Evolutionary conservation across 2,797 vertebrate genomes (phyloP).

Genomic region (Syndactyla subalaris): DNA sequence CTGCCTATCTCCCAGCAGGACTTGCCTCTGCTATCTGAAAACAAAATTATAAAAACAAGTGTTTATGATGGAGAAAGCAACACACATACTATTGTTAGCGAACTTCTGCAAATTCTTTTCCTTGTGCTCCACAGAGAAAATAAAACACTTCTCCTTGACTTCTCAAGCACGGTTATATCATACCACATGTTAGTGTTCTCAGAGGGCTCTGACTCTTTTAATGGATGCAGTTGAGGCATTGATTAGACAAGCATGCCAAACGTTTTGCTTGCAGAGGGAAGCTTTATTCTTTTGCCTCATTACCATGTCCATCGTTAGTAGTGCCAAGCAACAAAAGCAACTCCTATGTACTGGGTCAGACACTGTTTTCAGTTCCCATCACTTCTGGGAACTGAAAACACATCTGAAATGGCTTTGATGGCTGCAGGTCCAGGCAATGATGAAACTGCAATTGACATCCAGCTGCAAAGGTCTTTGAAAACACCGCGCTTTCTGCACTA

Average conservation of each 20-base stretch:
- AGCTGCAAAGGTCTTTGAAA: conserved; percentile 8
- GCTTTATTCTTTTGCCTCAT: conserved; percentile 24
- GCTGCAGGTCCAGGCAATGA: neutral
- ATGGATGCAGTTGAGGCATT: neutral
- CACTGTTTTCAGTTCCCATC: neutral
- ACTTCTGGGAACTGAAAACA: neutral
- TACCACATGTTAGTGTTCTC: neutral
- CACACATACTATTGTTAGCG: neutral
- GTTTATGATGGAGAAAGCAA: neutral
- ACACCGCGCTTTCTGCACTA: neutral
- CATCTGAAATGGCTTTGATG: neutral
- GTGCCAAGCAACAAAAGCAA: neutral
- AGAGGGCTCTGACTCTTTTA: neutral
- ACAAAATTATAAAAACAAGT: conserved; percentile 3
- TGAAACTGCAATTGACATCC: neutral
- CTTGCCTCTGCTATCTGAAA: conserved; percentile 1
- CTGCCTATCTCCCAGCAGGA: conserved; percentile 26
- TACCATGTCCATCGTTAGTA: neutral
- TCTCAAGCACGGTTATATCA: neutral
- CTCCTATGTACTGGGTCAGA: neutral
- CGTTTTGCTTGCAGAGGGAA: neutral
- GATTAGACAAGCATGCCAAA: conserved; percentile 14
- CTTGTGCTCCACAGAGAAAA: neutral
- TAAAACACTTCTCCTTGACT: neutral
- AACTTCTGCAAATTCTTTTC: neutral